Evolutionary conservation across 64 coral and sea anemone species (phyloP).

Genomic region (Orbicella faveolata): DNA sequence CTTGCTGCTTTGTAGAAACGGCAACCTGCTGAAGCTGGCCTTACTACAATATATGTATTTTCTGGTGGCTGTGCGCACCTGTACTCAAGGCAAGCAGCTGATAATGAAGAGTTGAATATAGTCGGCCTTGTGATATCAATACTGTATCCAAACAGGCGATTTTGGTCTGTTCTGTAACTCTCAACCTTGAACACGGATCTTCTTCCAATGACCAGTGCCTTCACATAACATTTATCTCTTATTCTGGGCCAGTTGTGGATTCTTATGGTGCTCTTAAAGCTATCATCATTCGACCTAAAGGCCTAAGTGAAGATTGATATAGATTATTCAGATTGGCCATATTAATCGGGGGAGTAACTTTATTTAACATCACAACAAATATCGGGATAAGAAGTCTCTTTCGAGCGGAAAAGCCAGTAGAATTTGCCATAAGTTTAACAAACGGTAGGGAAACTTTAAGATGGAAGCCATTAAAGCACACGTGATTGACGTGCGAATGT

Average conservation of each 20-base stretch:
- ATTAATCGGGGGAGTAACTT: no score
- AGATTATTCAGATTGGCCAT: no score
- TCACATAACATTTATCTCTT: neutral
- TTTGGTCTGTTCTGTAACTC: neutral
- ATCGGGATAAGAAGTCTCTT: no score
- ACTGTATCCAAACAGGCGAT: neutral
- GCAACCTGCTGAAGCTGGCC: neutral
- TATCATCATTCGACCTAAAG: neutral
- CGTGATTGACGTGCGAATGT: no score
- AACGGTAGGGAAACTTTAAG: no score
- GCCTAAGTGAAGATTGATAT: no score
- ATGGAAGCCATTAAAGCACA: no score
- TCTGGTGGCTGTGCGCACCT: neutral
- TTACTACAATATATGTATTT: neutral
- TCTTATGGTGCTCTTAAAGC: neutral
- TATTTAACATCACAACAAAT: no score
- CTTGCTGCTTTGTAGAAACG: neutral
- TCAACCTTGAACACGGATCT: neutral
- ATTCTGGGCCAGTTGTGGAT: neutral
- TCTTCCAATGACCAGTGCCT: neutral
- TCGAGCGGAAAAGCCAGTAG: no score
- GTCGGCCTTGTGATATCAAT: neutral
- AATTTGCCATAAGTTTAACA: no score
- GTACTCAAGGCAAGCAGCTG: neutral
- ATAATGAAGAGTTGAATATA: neutral